These are phyloP conservation scores for Tenthredo amoena DNA, from an alignment of 2,888 invertebrate genomes.

Conservation along the genomic window DNA sequence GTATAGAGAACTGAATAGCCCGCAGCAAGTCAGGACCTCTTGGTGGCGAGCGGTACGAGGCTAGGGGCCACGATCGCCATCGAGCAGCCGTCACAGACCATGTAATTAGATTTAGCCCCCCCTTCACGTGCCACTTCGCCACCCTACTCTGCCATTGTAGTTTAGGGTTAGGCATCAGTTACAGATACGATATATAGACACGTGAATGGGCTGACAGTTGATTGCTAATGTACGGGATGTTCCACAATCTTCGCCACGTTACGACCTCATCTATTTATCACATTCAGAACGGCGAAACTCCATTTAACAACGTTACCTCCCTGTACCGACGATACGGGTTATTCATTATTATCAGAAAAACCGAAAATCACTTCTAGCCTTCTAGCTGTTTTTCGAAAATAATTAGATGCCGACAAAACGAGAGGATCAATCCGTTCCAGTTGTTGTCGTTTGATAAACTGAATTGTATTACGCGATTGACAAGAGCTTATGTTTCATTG, in stretches of 20 bases:
- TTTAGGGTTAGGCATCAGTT: conserved; percentile 68
- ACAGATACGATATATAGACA: conserved; percentile 61
- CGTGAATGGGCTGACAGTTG: conserved; percentile 61
- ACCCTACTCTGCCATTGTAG: conserved; percentile 58
- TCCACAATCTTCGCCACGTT: conserved; percentile 41
- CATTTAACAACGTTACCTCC: background rate
- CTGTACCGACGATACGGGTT: background rate
- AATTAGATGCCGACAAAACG: background rate
- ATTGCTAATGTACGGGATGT: conserved; percentile 50
- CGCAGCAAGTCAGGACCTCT: conserved; percentile 56
- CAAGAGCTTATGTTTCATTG: background rate
- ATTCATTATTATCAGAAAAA: background rate
- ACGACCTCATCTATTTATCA: conserved; percentile 33
- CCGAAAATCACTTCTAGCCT: no score
- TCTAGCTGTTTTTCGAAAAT: background rate
- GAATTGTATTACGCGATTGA: background rate
- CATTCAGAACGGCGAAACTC: background rate
- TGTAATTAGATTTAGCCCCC: conserved; percentile 75
- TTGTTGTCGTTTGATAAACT: background rate
- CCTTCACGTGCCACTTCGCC: conserved; percentile 54
- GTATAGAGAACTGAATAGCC: conserved; percentile 66
- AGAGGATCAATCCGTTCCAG: background rate
- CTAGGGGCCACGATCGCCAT: conserved; percentile 63
- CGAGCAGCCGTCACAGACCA: conserved; percentile 75
- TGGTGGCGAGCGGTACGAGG: conserved; percentile 27